phyloP scores from a whole-genome alignment of 2,888 invertebrate genomes.

The Synanthedon tipuliformis region DNA sequence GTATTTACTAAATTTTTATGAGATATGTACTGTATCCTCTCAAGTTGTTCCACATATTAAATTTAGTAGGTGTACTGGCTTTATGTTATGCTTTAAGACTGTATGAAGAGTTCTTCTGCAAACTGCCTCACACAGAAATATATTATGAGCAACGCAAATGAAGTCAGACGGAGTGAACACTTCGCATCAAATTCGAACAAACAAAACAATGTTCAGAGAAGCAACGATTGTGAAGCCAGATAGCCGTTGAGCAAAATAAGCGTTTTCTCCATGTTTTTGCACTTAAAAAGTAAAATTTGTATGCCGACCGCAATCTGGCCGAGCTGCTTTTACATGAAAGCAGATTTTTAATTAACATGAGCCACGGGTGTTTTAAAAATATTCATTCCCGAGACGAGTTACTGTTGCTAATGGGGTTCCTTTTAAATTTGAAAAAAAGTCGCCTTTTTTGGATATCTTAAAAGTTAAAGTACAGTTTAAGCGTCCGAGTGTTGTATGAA shows the following conservation, averaged over 20 bases:
- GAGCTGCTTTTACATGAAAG: constrained; percentile 30
- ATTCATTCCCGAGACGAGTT: constrained; percentile 1
- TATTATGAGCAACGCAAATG: background rate
- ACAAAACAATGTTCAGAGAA: constrained; percentile 16
- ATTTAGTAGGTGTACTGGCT: no score
- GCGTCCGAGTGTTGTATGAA: no score
- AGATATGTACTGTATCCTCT: no score
- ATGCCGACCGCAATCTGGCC: constrained; percentile 29
- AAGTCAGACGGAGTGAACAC: background rate
- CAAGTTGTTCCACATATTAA: no score
- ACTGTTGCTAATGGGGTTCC: background rate
- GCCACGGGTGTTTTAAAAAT: constrained; percentile 26
- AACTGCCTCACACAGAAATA: background rate
- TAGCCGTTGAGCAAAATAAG: constrained; percentile 23
- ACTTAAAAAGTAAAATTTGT: constrained; percentile 32
- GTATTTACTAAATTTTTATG: no score
- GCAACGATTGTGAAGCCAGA: constrained; percentile 21
- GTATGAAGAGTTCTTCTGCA: no score
- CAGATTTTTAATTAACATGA: constrained; percentile 41
- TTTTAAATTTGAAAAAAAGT: background rate
- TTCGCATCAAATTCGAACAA: background rate
- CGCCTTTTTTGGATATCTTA: no score
- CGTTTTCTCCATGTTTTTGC: constrained; percentile 18
- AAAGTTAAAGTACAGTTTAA: no score
- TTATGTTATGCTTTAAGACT: no score